Base-by-base conservation (phyloP, 2,797 vertebrate genomes). In the Sebastes trivittatus region DNA sequence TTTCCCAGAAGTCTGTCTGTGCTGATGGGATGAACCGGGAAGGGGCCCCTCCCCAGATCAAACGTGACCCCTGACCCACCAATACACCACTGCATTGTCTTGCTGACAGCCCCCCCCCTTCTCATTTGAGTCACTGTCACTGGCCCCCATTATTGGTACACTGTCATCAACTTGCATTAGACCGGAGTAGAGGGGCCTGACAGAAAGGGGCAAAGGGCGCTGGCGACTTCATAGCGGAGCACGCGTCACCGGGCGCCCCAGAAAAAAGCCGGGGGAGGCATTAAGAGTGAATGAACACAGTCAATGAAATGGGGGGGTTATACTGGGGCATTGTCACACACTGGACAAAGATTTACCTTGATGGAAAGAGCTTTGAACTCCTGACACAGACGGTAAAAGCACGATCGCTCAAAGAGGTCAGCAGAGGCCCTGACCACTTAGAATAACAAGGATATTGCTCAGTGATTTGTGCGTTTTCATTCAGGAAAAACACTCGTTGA, bases 61-160 rank as follows among this genome's bases (percentile, higher is more conserved):
- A 94, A 95, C 86, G 69, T 85, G 82, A 92, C 90, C 94, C 72
- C 70, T 93, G 89, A 94, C 93, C 93, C 75, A 25, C n/a, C 74
- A 78, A 36, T 90, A 81, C 83, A 87, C 87, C 86, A 66, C 71
- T 46, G 82, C 86, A 94, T 95, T 94, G 94, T 94, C 82, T 84
- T 74, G 63, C 80, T 90, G 84, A 88, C 60, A 76, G 42, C 78
- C 49, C 84, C 72, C 81, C 73, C 84, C 70, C 80, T 46, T 46
- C 73, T 83, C 82, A 82, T 89, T 92, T n/a, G 73, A 81, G 87
- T 90, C 92, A 90, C 86, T 87, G 87, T 93, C 92, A 89, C 77
- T 42, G 81, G 84, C 87, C 86, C 77, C 62, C 85, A 64, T 42
- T 87, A 84, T 89, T 81, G 84, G 80, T 85, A 77, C 85, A 86